These are phyloP conservation scores for Sanderia malayensis DNA, from an alignment of 30 jellyfish, hydroid and myxozoan genomes.

Conservation along the genomic window DNA sequence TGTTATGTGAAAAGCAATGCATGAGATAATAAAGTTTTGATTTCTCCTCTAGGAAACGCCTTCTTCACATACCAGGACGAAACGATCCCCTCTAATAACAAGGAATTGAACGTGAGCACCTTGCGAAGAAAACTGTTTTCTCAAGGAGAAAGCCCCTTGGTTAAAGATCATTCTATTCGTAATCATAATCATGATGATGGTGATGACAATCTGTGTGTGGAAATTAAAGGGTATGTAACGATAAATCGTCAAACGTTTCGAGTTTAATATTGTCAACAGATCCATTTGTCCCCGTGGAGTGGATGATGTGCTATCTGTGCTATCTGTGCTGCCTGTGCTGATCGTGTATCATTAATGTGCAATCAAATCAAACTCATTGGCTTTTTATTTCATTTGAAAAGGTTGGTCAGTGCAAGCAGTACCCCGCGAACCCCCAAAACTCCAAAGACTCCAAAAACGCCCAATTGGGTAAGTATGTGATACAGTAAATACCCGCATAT, in stretches of 20 bases:
- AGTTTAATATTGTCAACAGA: no score
- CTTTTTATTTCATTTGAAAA: not conserved
- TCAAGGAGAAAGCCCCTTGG: constrained; percentile 30
- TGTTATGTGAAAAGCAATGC: no score
- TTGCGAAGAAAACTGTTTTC: constrained; percentile 54
- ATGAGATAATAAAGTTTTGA: no score
- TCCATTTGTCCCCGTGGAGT: no score
- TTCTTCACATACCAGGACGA: constrained; percentile 29
- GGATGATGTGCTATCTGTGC: no score
- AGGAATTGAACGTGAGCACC: constrained; percentile 42
- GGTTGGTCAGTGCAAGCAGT: constrained; percentile 25
- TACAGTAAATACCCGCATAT: no score
- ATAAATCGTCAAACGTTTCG: no score
- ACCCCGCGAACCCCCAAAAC: constrained; percentile 35
- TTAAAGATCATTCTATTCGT: no score
- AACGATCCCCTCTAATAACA: not conserved
- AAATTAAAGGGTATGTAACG: constrained; percentile 8
- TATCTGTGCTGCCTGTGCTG: not conserved
- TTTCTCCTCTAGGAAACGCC: constrained; percentile 4
- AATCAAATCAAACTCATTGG: not conserved
- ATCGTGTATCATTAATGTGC: not conserved
- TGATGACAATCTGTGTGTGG: not conserved
- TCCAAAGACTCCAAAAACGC: constrained; percentile 57
- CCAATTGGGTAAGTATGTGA: constrained; percentile 64
- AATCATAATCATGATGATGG: no score